Evolutionary conservation across 2,888 invertebrate species (phyloP), one percentile per base, ranked within the genome.

Genomic region (Drosophila parthenogenetica): DNA sequence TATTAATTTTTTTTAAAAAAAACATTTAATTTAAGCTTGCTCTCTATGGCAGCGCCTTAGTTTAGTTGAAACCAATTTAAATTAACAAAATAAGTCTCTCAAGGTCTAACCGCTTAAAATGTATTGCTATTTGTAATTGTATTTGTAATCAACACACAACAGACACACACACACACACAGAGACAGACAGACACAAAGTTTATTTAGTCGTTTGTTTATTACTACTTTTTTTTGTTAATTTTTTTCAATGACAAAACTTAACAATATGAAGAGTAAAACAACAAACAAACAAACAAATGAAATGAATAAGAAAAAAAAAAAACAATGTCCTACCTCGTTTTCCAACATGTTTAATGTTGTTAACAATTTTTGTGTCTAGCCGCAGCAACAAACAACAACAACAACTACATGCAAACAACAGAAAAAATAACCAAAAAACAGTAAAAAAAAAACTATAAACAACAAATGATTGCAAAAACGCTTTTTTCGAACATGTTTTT

Each of bases 281-380:
- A 50, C 13, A 49, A 54, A 29, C 64, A 25, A 35, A 35, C 29
- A 29, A 29, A 29, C 3, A 29, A 10, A 19, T 14, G 48, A 57
- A 25, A 57, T 19, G 39, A 13, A 51, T 39, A n/a, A 73, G 63
- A 59, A 2, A 77, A 73, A 46, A 69, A 89, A 77, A 73, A 46
- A 69, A 89, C 85, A 91, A 90, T 90, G 87, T 90, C 91, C 90
- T 91, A 91, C 91, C 91, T 91, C 91, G 91, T 90, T 91, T 90
- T 90, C 79, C 85, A 88, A 88, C 81, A 86, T 83, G 81, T 77
- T 17, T 45, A 69, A 88, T 90, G 85, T 89, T 90, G 81, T 69
- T 87, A 78, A 73, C 42, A 77, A 37, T 35, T 35, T 69, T 72
- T 72, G 66, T 77, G 74, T 81, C 62, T 69, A 67, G 42, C 55